Base-by-base conservation (phyloP, 2,888 invertebrate genomes). In the Onthophagus sagittarius region DNA sequence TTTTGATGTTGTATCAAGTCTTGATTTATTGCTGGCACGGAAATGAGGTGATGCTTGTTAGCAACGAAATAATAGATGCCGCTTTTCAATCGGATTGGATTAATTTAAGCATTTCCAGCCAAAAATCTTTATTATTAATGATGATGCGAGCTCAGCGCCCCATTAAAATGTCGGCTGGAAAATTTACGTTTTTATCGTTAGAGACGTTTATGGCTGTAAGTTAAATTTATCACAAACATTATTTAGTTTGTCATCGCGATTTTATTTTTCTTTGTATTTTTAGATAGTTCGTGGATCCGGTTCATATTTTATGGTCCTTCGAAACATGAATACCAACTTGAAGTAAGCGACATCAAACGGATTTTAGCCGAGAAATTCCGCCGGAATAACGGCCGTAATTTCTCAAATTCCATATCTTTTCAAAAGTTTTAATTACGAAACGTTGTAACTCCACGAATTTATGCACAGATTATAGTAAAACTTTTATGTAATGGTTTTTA, bases 1-100 rank as follows among this genome's bases (percentile, higher is more conserved):
- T 75, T 14, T 31, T 76, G 32, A 74, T 77, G 14, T 65, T 76
- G 6, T 73, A 74, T 62, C 77, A 77, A 74, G 62, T 76, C 23
- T 74, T 75, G 67, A 31, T 77, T 5, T 77, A 71, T 39, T 77
- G 77, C 6, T 77, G 77, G 77, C 75, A 73, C 69, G 77, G 77
- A 9, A 77, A 77, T 31, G 77, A 77, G 70, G 62, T 76, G n/a
- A 74, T 73, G 32, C 14, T 76, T 7, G 63, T 71, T 23, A 77
- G 76, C 63, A 73, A 64, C 9, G 62, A 39, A 11, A 14, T 77
- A 2, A 72, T 67, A 0, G 32, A 73, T 9, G 72, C 73, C 14
- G 73, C 73, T 32, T 71, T 63, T 15, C 63, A 75, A 70, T 71
- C 72, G 3, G 72, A 76, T 63, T 75, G 69, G 63, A 69, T 76